Conservation (phyloP, 1,140 invertebrate genomes). For the Hermetia illucens region DNA sequence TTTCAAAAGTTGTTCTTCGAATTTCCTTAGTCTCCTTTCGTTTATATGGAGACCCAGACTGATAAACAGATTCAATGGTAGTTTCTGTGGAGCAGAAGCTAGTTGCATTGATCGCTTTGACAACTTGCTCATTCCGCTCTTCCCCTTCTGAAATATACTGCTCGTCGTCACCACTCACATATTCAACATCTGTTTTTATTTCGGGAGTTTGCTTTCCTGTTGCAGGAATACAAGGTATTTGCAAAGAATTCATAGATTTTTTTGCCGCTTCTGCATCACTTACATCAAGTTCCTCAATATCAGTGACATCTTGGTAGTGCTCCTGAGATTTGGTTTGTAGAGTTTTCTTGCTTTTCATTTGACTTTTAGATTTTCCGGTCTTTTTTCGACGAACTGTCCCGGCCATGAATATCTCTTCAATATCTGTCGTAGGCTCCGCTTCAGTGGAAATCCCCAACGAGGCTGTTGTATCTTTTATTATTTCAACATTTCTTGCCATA, state of each 20-base stretch:
- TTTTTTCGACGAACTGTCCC: slow-evolving; percentile 22
- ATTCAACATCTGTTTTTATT: slow-evolving; percentile 16
- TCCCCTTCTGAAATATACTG: slow-evolving; percentile 12
- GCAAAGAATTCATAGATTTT: slow-evolving; percentile 6
- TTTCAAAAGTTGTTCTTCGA: no score
- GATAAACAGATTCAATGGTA: no score
- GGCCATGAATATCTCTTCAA: slow-evolving; percentile 34
- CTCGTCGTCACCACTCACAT: slow-evolving; percentile 19
- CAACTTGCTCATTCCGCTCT: not conserved
- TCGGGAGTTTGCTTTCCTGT: not conserved
- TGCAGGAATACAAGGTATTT: slow-evolving; percentile 5
- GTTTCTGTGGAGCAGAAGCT: no score
- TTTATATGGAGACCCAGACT: no score
- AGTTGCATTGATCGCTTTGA: not conserved
- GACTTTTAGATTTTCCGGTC: slow-evolving; percentile 15
- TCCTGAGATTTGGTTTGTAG: no score
- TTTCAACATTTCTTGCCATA: no score
- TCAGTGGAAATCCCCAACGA: slow-evolving; percentile 12
- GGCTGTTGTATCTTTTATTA: slow-evolving; percentile 5
- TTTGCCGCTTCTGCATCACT: slow-evolving; percentile 27
- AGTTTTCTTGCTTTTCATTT: slow-evolving; percentile 12
- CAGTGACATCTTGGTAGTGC: slow-evolving; percentile 25
- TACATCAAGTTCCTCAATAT: slow-evolving; percentile 37
- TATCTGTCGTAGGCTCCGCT: slow-evolving; percentile 32
- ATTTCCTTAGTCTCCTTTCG: no score